These are phyloP conservation scores for Bicyclus anynana DNA, from an alignment of 1,140 invertebrate species.

Conservation along the genomic window DNA sequence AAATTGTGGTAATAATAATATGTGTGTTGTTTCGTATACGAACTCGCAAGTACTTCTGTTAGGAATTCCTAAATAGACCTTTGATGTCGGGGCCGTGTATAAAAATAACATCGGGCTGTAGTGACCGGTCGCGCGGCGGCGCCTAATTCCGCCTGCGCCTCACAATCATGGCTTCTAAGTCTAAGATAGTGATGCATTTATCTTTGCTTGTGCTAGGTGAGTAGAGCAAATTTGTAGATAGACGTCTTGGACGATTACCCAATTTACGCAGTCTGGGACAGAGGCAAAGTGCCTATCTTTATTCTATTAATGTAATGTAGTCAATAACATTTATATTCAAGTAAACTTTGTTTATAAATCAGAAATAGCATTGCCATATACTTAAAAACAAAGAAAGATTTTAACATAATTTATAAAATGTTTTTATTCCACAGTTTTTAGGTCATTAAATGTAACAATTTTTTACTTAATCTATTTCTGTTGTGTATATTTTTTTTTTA, in stretches of 20 bases:
- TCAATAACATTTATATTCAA: neutral
- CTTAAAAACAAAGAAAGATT: too few relatives aligned
- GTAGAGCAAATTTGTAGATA: constrained; percentile 21
- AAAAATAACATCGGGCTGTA: constrained; percentile 72
- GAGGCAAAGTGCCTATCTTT: too few relatives aligned
- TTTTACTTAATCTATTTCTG: too few relatives aligned
- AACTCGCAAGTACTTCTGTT: constrained; percentile 60
- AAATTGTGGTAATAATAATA: constrained; percentile 20
- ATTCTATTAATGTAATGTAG: too few relatives aligned
- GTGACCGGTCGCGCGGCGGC: constrained; percentile 44
- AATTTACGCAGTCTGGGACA: constrained; percentile 11
- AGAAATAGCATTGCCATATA: too few relatives aligned
- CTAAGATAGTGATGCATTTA: constrained; percentile 35
- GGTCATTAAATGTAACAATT: too few relatives aligned
- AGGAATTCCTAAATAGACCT: constrained; percentile 69
- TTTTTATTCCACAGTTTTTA: too few relatives aligned
- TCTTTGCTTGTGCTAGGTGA: constrained; percentile 51
- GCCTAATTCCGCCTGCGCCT: constrained; percentile 43
- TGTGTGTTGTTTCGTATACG: constrained; percentile 56
- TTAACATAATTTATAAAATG: too few relatives aligned
- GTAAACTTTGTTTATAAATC: too few relatives aligned
- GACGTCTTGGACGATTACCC: constrained; percentile 13
- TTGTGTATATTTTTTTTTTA: too few relatives aligned
- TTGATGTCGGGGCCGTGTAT: constrained; percentile 68
- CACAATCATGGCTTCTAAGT: constrained; percentile 41